These are phyloP conservation scores for Thomomys bottae DNA, from an alignment of 2,113 vertebrate species.

Conservation along the genomic window DNA sequence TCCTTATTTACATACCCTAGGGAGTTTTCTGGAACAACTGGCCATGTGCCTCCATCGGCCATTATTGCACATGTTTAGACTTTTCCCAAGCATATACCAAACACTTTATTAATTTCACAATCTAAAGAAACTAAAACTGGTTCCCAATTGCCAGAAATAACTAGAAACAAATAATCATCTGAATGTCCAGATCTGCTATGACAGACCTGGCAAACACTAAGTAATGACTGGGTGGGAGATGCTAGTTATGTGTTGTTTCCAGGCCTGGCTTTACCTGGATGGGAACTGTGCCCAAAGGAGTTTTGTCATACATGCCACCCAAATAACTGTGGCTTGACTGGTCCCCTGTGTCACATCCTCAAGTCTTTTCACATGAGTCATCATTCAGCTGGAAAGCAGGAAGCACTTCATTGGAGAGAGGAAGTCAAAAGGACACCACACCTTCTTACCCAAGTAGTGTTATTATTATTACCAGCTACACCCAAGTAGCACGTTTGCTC, in stretches of 20 bases:
- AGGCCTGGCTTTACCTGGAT: slow-evolving; percentile 57
- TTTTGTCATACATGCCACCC: slow-evolving; percentile 51
- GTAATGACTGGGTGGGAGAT: background rate
- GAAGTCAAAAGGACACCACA: slow-evolving; percentile 70
- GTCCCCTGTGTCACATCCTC: slow-evolving; percentile 68
- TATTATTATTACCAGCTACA: slow-evolving; percentile 71
- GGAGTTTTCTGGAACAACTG: background rate
- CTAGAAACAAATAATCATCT: slow-evolving; percentile 16
- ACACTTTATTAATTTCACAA: background rate
- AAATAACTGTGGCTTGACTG: slow-evolving; percentile 61
- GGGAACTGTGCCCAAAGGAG: slow-evolving; percentile 27
- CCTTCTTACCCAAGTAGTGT: slow-evolving; percentile 57
- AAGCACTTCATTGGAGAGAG: slow-evolving; percentile 72
- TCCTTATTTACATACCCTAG: background rate
- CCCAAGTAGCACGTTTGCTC: slow-evolving; percentile 60
- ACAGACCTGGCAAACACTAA: slow-evolving; percentile 17
- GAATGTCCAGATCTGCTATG: background rate
- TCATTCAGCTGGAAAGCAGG: slow-evolving; percentile 71
- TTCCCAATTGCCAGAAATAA: slow-evolving; percentile 35
- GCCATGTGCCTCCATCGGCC: background rate
- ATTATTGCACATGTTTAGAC: background rate
- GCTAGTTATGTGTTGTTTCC: slow-evolving; percentile 25
- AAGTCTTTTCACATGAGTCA: slow-evolving; percentile 67
- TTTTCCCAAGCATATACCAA: background rate
- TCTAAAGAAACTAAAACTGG: slow-evolving; percentile 25